Evolutionary conservation across 2,888 invertebrate species (phyloP), one percentile per base, ranked within the genome.

Genomic region (Tribolium freemani): DNA sequence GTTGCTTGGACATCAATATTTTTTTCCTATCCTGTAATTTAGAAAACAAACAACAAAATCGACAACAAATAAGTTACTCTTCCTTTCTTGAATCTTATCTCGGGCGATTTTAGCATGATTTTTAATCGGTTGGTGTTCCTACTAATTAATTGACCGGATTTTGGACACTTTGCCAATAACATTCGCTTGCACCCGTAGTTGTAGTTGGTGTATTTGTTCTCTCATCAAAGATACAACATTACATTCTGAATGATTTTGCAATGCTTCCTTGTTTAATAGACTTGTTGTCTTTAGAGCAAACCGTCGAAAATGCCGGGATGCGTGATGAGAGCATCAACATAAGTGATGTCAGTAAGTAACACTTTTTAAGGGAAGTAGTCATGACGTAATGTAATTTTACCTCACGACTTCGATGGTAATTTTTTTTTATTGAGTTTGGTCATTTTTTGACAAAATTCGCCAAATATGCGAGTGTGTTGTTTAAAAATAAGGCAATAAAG

Each of bases 321-420:
- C 89, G 86, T 76, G 86, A 85, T 77, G 88, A 87, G 79, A 88
- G 88, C 84, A 88, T 93, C 84, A 91, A 92, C 86, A 91, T 93
- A 87, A 93, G 93, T 89, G 93, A 93, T 92, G 93, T 93, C 89
- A 90, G 93, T 93, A 88, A 93, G 93, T 93, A 26, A 21, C 16
- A 13, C 48, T 45, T 16, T 16, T 16, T 2, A 16, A 16, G 2
- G 16, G 16, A n/a, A 2, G 16, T 16, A 2, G 16, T 16, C 16
- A 16, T 16, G 16, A 16, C 16, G 16, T 1, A 1, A 16, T 16
- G 16, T 16, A 1, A 16, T 16, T 16, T 16, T 16, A 16, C 16
- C 16, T 16, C 16, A 16, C 16, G 2, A 16, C 1, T 16, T 16
- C 2, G 16, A n/a, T n/a, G n/a, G 16, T 16, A 16, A 16, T 1